A percentile compares a stretch with the other conserved stretches of the same genome.
Evolutionary conservation across 2,113 vertebrate genomes (phyloP).

Genomic region (Rhinoderma darwinii): DNA sequence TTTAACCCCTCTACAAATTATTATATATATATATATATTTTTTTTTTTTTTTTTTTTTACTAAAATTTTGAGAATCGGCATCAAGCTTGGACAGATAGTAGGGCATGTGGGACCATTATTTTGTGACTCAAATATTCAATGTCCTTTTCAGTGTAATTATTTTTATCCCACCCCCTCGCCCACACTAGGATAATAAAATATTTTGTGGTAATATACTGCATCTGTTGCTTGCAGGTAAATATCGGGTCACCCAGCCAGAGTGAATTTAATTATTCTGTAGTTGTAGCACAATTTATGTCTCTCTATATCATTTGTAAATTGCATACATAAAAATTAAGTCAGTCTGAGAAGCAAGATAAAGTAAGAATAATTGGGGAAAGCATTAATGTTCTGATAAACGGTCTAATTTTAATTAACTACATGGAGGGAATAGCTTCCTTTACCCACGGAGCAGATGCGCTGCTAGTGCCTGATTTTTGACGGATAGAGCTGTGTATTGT

Average conservation of each 20-base stretch:
- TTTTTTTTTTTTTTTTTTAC: too few species aligned
- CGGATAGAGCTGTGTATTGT: not conserved
- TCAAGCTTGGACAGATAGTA: too few species aligned
- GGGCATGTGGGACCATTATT: not conserved
- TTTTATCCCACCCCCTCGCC: not conserved
- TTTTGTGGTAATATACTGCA: conserved; percentile 61
- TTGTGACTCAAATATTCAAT: conserved; percentile 33
- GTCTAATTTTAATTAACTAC: conserved; percentile 71
- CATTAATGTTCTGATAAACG: conserved; percentile 71
- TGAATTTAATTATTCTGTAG: conserved; percentile 88
- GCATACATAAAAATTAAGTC: conserved; percentile 83
- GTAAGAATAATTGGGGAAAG: conserved; percentile 77
- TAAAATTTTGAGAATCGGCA: too few species aligned
- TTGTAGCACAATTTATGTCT: conserved; percentile 82
- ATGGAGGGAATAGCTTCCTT: conserved; percentile 68
- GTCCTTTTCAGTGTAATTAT: conserved; percentile 43
- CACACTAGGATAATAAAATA: conserved; percentile 25
- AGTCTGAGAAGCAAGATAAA: conserved; percentile 85
- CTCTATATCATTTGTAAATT: conserved; percentile 81
- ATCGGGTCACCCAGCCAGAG: conserved; percentile 85
- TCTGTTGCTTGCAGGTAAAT: conserved; percentile 83
- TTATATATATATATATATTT: too few species aligned
- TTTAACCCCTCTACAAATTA: too few species aligned
- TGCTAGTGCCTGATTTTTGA: not conserved
- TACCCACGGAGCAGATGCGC: conserved; percentile 59